A percentile compares a stretch with the other conserved stretches of the same genome.
Conservation (phyloP, 2,113 vertebrate genomes). For the Ictalurus furcatus region DNA sequence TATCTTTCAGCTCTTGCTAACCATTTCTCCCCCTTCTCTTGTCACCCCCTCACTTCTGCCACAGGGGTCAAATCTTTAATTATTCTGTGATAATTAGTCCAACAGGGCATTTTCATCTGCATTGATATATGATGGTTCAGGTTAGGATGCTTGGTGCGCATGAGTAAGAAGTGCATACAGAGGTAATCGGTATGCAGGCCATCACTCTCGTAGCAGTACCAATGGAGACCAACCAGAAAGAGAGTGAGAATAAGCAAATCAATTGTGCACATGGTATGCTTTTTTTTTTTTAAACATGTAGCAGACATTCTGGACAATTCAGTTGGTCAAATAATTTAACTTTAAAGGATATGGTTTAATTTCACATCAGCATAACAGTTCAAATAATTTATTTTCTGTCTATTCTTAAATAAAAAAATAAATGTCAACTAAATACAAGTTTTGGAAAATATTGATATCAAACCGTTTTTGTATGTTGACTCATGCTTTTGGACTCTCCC, state of each 20-base stretch:
- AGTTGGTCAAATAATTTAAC: neutral
- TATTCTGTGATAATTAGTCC: conserved; percentile 57
- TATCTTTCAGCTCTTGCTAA: neutral
- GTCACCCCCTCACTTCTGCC: neutral
- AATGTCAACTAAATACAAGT: neutral
- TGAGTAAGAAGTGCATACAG: conserved; percentile 13
- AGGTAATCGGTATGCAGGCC: conserved; percentile 47
- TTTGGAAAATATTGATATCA: neutral
- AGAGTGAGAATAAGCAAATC: conserved; percentile 42
- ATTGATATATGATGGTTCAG: conserved; percentile 44
- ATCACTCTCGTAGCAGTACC: conserved; percentile 39
- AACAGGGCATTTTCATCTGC: conserved; percentile 49
- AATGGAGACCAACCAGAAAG: conserved; percentile 37
- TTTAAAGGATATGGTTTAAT: neutral
- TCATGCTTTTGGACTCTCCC: neutral
- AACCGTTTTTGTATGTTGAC: neutral
- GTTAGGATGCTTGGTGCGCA: conserved; percentile 31
- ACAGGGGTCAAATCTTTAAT: conserved; percentile 53
- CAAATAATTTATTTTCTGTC: neutral
- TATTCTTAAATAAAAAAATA: neutral
- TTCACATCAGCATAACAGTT: neutral
- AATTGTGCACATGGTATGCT: conserved; percentile 20
- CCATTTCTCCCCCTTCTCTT: neutral
- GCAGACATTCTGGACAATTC: neutral
- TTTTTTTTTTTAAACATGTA: conserved; percentile 26